Conservation (phyloP, 2,113 vertebrate genomes). For the Nestor notabilis region DNA sequence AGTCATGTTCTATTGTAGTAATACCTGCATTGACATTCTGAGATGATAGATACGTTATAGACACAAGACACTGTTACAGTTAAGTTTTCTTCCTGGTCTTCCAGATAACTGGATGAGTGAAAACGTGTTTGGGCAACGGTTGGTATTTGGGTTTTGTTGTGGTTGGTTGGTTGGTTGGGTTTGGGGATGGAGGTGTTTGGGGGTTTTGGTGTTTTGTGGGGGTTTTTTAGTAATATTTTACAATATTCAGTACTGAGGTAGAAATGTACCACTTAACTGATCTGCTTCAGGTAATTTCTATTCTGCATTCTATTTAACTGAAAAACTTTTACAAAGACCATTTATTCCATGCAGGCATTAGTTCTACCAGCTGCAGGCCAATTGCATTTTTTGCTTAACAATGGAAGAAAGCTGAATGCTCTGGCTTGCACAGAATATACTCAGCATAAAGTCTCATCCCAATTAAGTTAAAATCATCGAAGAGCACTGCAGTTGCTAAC, state of each 20-base stretch:
- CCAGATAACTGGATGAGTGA: background rate
- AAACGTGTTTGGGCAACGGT: background rate
- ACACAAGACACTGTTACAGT: background rate
- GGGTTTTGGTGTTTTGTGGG: background rate
- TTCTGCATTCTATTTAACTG: background rate
- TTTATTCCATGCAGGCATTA: background rate
- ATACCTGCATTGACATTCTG: background rate
- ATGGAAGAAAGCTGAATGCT: background rate
- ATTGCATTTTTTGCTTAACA: background rate
- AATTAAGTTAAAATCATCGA: background rate
- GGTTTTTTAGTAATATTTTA: background rate
- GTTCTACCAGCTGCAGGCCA: background rate
- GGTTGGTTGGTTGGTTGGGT: background rate
- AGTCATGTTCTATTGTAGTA: background rate
- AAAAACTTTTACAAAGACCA: background rate
- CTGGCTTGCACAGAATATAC: background rate
- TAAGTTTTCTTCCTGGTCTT: background rate
- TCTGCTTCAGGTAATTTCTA: background rate
- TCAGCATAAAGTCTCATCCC: background rate
- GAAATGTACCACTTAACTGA: background rate
- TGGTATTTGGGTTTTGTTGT: background rate
- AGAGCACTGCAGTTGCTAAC: background rate
- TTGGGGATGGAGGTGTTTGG: accelerated
- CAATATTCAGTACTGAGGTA: background rate
- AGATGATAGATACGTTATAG: background rate